phyloP scores from a whole-genome alignment of 2,888 invertebrate species.

The Crocallis elinguaria region DNA sequence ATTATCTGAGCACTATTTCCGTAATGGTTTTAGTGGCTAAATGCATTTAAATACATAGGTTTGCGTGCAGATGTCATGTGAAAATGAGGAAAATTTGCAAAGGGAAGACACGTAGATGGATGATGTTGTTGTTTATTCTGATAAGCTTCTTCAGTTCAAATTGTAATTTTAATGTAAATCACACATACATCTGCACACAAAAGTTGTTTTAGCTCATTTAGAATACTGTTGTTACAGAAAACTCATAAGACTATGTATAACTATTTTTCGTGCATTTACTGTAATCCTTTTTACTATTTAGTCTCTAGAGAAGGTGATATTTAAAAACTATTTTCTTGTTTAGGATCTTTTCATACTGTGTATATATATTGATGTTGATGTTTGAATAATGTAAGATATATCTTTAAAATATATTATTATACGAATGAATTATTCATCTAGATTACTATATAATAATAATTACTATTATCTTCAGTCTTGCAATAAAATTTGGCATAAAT shows the following conservation, averaged over 20 bases:
- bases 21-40: constrained; percentile 27
- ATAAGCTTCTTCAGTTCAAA: background rate
- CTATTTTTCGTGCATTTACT: constrained; percentile 85
- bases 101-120: background rate
- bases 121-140: background rate
- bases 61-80: constrained; percentile 62
- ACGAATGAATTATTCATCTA: constrained; percentile 37
- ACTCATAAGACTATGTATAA: constrained; percentile 73
- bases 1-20: constrained; percentile 11
- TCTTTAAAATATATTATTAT: constrained; percentile 42
- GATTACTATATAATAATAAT: constrained; percentile 17
- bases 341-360: constrained; percentile 68
- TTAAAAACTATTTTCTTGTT: constrained; percentile 73
- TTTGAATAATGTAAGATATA: constrained; percentile 66
- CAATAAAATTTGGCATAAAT: constrained; percentile 35
- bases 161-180: constrained; percentile 2
- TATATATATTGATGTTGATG: constrained; percentile 71
- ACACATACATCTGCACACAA: constrained; percentile 58
- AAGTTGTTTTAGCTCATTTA: constrained; percentile 63
- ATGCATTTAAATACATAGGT: constrained; percentile 53
- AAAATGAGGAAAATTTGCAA: background rate
- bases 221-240: constrained; percentile 67
- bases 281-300: constrained; percentile 80
- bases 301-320: constrained; percentile 79
- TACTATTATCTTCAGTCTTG: constrained; percentile 22